Base-by-base conservation (phyloP, 2,888 invertebrate genomes). In the Callyntrura guangdongensis region DNA sequence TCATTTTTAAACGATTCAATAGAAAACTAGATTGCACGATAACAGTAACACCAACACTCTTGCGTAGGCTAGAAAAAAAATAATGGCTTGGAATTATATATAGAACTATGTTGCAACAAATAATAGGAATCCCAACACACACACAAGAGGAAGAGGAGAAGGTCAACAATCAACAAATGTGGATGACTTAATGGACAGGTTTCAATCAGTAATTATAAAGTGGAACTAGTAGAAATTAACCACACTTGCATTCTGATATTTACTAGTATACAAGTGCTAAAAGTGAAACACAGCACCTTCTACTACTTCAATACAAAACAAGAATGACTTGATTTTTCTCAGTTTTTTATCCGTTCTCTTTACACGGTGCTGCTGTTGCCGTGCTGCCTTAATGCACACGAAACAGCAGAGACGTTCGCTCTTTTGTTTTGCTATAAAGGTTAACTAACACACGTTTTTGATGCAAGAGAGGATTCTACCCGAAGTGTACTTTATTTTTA, bases 101-200 rank as follows among this genome's bases (percentile, higher is more conserved):
- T 6, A 61, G 17, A 61, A 4, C 5, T 17, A 9, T 61, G 61
- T 25, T 36, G 20, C 69, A 27, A 36, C 8, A 22, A 74, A 61
- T 36, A 36, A 6, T 36, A 36, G 64, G 47, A 59, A 47, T 11
- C 5, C 3, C 17, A 49, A 47, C 14, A 77, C 81, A 53, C 47
- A 5, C 5, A 47, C 47, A 61, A 61, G 20, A 61, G 11, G 9
- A 22, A 20, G 61, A 83, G 74, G 25, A 79, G 36, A 61, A 45
- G 20, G 53, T 36, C 69, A 61, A 49, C 17, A 85, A 36, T 36
- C 36, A 36, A 6, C 22, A 59, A 86, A 67, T 47, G 67, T 77
- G 81, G 79, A 85, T 85, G 56, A 69, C 56, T 17, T 89, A 89
- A 89, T 89, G 69, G 90, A 86, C 90, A 85, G 85, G 90, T 90